phyloP scores from a whole-genome alignment of 2,888 invertebrate genomes.

The Alloscopus bannaensis region DNA sequence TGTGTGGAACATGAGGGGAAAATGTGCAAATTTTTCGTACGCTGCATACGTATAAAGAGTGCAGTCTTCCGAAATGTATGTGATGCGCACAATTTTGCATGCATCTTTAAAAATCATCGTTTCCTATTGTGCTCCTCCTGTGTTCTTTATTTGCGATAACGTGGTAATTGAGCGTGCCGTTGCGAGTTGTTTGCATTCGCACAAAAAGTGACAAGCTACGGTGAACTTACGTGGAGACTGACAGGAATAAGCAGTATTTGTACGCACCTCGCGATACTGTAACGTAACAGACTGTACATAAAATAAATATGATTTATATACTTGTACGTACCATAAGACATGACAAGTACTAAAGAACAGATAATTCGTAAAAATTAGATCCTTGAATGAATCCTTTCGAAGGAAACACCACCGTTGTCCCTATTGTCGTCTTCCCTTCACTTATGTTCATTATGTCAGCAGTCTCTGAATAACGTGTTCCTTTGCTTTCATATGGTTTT shows the following conservation, averaged over 20 bases:
- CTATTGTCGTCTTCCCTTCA: constrained; percentile 52
- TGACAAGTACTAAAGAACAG: no score
- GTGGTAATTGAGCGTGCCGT: constrained; percentile 58
- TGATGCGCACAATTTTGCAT: constrained; percentile 43
- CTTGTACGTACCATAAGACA: no score
- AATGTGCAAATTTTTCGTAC: no score
- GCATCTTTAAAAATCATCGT: constrained; percentile 47
- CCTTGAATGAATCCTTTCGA: constrained; percentile 48
- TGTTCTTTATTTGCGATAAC: constrained; percentile 26
- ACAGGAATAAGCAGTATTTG: no score
- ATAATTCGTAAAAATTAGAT: constrained; percentile 27
- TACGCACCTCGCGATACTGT: no score
- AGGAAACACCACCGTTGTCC: constrained; percentile 44
- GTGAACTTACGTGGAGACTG: no score
- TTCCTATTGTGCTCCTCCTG: constrained; percentile 45
- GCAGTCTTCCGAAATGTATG: not conserved
- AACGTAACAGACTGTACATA: no score
- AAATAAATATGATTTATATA: no score
- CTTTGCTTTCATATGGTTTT: no score
- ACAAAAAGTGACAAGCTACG: no score
- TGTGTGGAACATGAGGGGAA: no score
- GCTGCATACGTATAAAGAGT: no score
- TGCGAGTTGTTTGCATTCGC: constrained; percentile 18
- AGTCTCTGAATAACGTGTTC: constrained; percentile 13
- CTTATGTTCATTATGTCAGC: constrained; percentile 46